Evolutionary conservation across 1,140 invertebrate species (phyloP).

Genomic region (Drosophila tropicalis): DNA sequence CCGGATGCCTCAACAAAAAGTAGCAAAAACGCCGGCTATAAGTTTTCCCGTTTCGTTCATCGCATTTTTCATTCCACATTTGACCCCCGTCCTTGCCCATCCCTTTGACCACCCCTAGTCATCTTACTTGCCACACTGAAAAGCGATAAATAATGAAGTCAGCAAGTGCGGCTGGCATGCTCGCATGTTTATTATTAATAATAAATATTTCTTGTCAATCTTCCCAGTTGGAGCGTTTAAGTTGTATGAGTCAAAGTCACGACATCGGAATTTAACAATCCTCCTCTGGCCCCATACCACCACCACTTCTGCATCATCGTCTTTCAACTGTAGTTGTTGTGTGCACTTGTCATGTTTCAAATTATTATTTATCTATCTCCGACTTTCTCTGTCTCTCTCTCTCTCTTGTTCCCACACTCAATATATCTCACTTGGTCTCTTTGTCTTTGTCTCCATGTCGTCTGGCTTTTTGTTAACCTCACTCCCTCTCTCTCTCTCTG

Average conservation of each 20-base stretch:
- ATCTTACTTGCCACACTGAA: slow-evolving; percentile 39
- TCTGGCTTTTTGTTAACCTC: background rate
- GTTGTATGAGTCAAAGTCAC: slow-evolving; percentile 62
- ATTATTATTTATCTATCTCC: slow-evolving; percentile 71
- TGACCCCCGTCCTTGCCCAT: background rate
- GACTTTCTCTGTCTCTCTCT: slow-evolving; percentile 4
- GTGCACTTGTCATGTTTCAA: slow-evolving; percentile 67
- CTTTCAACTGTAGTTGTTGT: slow-evolving; percentile 15
- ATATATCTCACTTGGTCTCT: background rate
- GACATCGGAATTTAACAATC: slow-evolving; percentile 35
- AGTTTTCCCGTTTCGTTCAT: slow-evolving; percentile 43
- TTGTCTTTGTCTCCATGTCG: slow-evolving; percentile 10
- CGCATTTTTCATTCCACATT: slow-evolving; percentile 43
- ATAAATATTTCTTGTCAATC: slow-evolving; percentile 81
- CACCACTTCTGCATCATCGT: background rate
- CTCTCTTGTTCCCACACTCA: background rate
- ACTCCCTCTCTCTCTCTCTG: too few species aligned
- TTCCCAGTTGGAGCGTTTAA: slow-evolving; percentile 55
- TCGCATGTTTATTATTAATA: slow-evolving; percentile 81
- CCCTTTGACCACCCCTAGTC: slow-evolving; percentile 4
- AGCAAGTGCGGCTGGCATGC: slow-evolving; percentile 73
- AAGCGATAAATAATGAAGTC: slow-evolving; percentile 81
- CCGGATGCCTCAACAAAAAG: slow-evolving; percentile 58
- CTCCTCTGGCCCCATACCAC: background rate
- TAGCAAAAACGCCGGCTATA: slow-evolving; percentile 39